Base-by-base conservation (phyloP, 2,888 invertebrate genomes). In the Oxycera nigricornis region DNA sequence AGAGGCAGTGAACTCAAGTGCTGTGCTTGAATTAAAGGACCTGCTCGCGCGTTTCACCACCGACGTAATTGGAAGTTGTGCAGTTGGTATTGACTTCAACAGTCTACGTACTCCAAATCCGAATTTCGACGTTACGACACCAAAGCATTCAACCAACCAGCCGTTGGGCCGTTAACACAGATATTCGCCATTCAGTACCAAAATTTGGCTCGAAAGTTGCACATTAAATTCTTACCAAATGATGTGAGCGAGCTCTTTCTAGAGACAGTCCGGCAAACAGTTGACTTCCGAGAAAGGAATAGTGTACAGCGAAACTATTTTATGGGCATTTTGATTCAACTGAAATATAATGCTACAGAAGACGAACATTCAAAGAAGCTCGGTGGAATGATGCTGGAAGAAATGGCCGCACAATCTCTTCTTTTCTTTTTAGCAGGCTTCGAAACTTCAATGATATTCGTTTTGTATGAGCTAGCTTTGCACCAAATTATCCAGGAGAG, bases 381-480 rank as follows among this genome's bases (percentile, higher is more conserved):
- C 6, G 57, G 14, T 26, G n/a, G n/a, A n/a, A 17, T 73, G 6
- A 73, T 85, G 0, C 81, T 88, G 1, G 83, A 87, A 1, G 80
- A 89, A 59, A 80, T 90, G 14, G 83, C 87, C 0, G 86, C 89
- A 0, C 89, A 90, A 75, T 87, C 88, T 9, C 82, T 88, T 55
- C 81, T 87, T 0, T 89, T 91, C 79, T 88, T 88, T 76, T 74
- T 83, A 14, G 89, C 88, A 22, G 89, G 89, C 0, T 88, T 86
- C 59, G 89, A 89, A 77, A 88, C 89, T 0, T 87, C 88, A n/a
- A n/a, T n/a, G n/a, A n/a, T n/a, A n/a, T 2, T 83, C 86, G 0
- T 83, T 86, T 0, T 86, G 86, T 0, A 83, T 88, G 80, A 84
- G 86, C 78, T 89, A 59, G 87, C 88, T 0, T 78, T 82, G 1